Evolutionary conservation across 1,140 invertebrate genomes (phyloP).

Genomic region (Sesamia nonagrioides): DNA sequence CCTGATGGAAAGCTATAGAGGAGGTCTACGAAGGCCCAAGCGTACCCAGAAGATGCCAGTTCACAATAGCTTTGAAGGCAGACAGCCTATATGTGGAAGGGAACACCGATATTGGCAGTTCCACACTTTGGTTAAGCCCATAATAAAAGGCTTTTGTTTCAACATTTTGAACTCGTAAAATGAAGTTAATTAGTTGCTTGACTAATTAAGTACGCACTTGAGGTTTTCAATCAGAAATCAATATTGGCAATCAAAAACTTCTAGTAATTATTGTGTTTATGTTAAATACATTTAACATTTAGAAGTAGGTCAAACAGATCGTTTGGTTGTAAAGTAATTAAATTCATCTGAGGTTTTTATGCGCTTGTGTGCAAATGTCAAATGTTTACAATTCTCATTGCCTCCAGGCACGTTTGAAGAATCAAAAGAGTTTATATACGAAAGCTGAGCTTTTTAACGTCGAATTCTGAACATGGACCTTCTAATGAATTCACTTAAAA

Average conservation of each 20-base stretch:
- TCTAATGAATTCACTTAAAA: neutral
- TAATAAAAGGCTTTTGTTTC: too few species aligned
- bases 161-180: too few species aligned
- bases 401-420: neutral
- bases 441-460: neutral
- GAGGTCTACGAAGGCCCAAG: too few species aligned
- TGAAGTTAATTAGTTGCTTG: too few species aligned
- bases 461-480: neutral
- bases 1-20: too few species aligned
- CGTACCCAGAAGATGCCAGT: too few species aligned
- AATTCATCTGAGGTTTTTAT: conserved; percentile 28
- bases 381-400: neutral
- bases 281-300: conserved; percentile 30
- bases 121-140: too few species aligned
- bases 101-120: too few species aligned
- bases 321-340: conserved; percentile 16
- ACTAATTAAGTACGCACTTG: too few species aligned
- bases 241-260: conserved; percentile 3
- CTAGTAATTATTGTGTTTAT: neutral
- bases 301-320: conserved; percentile 7
- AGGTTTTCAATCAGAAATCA: too few species aligned
- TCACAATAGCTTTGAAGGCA: too few species aligned
- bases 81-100: too few species aligned
- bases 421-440: neutral
- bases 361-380: conserved; percentile 23